Conservation (phyloP, 2,797 vertebrate species). For the Clarias platycephalus region DNA sequence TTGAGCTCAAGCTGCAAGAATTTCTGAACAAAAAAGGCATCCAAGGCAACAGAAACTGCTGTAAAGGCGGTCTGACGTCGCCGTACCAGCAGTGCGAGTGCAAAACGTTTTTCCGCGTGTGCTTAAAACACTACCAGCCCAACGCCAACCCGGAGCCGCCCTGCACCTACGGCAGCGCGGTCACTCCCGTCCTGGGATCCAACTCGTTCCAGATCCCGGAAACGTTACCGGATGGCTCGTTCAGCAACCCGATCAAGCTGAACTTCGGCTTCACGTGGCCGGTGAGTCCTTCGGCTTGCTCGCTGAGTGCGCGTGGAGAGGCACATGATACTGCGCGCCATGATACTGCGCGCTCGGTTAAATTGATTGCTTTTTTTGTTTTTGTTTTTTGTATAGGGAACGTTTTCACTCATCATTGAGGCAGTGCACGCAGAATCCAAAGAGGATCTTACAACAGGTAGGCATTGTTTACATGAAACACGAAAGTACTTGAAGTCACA, state of each 20-base stretch:
- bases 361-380: conserved; percentile 46
- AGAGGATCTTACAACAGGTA: conserved; percentile 93
- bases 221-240: conserved; percentile 80
- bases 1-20: conserved; percentile 95
- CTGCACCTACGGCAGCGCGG: conserved; percentile 90
- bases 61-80: conserved; percentile 73
- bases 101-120: conserved; percentile 94
- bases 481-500: too few species aligned
- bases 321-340: background rate
- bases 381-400: conserved; percentile 79
- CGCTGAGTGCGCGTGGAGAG: too few species aligned
- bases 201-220: conserved; percentile 95
- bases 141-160: conserved; percentile 94
- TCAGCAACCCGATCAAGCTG: conserved; percentile 89
- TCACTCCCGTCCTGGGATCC: conserved; percentile 88
- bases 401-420: conserved; percentile 96
- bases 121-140: conserved; percentile 95
- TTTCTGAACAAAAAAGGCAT: conserved; percentile 93
- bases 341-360: background rate
- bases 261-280: conserved; percentile 98
- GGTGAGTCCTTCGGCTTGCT: conserved; percentile 73
- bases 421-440: conserved; percentile 90
- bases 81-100: conserved; percentile 87
- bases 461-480: background rate
- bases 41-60: conserved; percentile 89